phyloP scores from a whole-genome alignment of 2,113 vertebrate species.

The Cygnus atratus region DNA sequence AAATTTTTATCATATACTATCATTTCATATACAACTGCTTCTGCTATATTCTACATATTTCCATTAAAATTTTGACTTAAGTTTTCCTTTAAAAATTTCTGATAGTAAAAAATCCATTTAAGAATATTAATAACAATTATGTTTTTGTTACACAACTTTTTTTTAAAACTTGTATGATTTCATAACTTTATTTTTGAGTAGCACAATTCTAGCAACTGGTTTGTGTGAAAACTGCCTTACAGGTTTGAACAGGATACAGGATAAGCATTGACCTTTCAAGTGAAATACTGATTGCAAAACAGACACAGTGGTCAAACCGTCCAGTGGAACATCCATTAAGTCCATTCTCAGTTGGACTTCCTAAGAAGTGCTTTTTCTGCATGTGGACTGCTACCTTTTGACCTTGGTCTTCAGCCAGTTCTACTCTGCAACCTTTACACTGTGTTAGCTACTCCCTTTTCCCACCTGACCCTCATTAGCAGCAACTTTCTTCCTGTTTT shows the following conservation, averaged over 20 bases:
- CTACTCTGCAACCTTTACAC: conserved; percentile 7
- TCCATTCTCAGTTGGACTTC: conserved; percentile 40
- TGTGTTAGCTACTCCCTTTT: conserved; percentile 49
- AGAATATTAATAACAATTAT: background rate
- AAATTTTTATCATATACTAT: background rate
- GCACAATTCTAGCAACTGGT: background rate
- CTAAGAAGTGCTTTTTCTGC: conserved; percentile 43
- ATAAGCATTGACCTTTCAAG: conserved; percentile 55
- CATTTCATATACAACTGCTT: background rate
- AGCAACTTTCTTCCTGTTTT: conserved; percentile 63
- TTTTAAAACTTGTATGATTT: background rate
- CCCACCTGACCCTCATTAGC: conserved; percentile 24
- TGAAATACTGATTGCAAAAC: conserved; percentile 57
- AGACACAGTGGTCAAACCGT: background rate
- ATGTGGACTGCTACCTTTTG: conserved; percentile 17
- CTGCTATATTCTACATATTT: background rate
- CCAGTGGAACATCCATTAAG: conserved; percentile 20
- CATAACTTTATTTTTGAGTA: background rate
- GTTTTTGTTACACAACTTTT: background rate
- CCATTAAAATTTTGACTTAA: background rate
- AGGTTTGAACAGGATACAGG: conserved; percentile 34
- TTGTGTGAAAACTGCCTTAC: background rate
- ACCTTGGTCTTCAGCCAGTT: conserved; percentile 22
- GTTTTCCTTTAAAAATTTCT: background rate
- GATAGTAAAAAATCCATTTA: background rate